A percentile compares a stretch with the other conserved stretches of the same genome.
phyloP scores from a whole-genome alignment of 2,113 vertebrate genomes.

The Chaetops frenatus region DNA sequence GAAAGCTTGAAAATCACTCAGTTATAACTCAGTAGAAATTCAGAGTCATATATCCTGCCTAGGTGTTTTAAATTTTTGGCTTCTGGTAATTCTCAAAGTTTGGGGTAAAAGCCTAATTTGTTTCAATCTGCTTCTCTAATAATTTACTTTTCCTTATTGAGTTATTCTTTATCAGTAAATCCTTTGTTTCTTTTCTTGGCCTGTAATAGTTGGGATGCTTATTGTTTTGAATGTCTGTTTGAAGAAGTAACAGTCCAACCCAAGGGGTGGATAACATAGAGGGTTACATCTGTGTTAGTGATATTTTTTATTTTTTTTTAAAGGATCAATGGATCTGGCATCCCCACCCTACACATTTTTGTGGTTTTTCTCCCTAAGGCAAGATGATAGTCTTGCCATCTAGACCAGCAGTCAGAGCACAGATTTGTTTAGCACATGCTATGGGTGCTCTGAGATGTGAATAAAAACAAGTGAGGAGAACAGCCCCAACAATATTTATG shows the following conservation, averaged over 20 bases:
- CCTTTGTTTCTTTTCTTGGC: background rate
- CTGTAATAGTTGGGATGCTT: background rate
- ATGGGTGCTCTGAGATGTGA: background rate
- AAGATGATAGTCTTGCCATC: background rate
- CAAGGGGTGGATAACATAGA: background rate
- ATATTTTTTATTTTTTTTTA: background rate
- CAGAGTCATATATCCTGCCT: background rate
- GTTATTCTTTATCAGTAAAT: background rate
- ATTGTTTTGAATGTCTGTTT: background rate
- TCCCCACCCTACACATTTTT: background rate
- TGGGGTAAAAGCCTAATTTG: background rate
- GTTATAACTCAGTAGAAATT: background rate
- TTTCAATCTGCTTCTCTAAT: background rate
- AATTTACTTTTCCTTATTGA: background rate
- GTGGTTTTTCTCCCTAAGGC: background rate
- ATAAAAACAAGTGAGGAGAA: background rate
- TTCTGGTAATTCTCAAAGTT: background rate
- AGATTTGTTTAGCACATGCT: background rate
- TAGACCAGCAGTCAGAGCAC: background rate
- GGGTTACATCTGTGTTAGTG: background rate
- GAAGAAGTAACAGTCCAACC: background rate
- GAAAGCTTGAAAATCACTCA: background rate
- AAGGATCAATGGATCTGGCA: background rate
- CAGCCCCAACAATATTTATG: background rate
- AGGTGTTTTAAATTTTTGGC: background rate